Evolutionary conservation across 2,888 invertebrate genomes (phyloP).

Genomic region (Polydesmus complanatus): DNA sequence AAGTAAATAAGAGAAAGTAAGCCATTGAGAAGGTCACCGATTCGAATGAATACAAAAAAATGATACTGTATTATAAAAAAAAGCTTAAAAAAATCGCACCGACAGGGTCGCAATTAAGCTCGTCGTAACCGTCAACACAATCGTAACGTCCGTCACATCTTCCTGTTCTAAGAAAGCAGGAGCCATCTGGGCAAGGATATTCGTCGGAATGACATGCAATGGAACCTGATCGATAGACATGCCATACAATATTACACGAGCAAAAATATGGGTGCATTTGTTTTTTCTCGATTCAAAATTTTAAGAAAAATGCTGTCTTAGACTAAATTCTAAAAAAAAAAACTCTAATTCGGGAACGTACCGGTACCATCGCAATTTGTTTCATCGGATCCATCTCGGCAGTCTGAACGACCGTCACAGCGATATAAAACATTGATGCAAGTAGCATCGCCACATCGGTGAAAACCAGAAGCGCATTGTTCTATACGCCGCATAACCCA

Average conservation of each 20-base stretch:
- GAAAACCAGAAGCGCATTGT: conserved; percentile 38
- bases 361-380: conserved; percentile 51
- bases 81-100: background rate
- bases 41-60: background rate
- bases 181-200: conserved; percentile 22
- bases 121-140: conserved; percentile 47
- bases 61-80: conserved; percentile 18
- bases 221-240: background rate
- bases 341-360: conserved; percentile 24
- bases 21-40: too few relatives aligned
- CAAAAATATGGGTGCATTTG: too few relatives aligned
- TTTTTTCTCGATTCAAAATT: too few relatives aligned
- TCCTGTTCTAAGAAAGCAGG: conserved; percentile 23
- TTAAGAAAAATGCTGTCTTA: background rate
- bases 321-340: background rate
- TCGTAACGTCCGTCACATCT: conserved; percentile 28
- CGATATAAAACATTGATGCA: conserved; percentile 53
- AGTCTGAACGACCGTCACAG: conserved; percentile 61
- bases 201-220: conserved; percentile 21
- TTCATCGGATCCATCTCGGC: conserved; percentile 60
- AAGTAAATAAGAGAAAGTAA: background rate
- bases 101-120: conserved; percentile 37
- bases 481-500: background rate
- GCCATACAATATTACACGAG: background rate
- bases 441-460: conserved; percentile 56